Evolutionary conservation across 1,140 invertebrate genomes (phyloP), one percentile per base, ranked within the genome.

Genomic region (Neuroterus valhalla): DNA sequence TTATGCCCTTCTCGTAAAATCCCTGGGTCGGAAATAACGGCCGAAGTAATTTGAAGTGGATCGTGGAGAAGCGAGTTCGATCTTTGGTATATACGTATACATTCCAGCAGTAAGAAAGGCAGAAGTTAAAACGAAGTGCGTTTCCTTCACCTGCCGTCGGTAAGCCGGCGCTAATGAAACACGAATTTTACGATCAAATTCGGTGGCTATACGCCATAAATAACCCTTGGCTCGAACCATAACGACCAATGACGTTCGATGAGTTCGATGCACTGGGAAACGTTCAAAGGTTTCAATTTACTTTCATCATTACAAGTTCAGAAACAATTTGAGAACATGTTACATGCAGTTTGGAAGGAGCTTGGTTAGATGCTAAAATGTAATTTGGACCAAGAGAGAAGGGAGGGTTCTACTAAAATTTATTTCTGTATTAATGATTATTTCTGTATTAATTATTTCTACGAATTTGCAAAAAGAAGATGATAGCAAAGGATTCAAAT

Each of bases 281-380:
- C 21, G 26, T 62, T 62, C 11, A 14, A 62, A 50, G 55, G 21
- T 26, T 62, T 62, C 55, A 26, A 62, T 38, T 38, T 38, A 38
- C 55, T 62, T 62, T 62, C 55, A 62, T 62, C 55, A 62, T 62
- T 62, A 62, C 55, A 62, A 62, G 26, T 62, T 62, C 23, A 62
- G 31, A 62, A 62, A 62, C 55, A 62, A 62, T 62, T 62, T 62
- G n/a, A 62, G 21, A 55, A 55, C 21, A 55, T 55, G 21, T 55
- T 52, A 52, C 23, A 55, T 55, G 21, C 23, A 23, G 21, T 23
- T 21, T 55, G 23, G 12, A 55, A 23, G 52, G 52, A 3, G 26
- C 23, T 26, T 62, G 8, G 23, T 31, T 1, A 12, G 14, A n/a
- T 31, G 55, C 23, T 62, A 62, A 62, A 62, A 62, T 23, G 55